phyloP scores from a whole-genome alignment of 2,113 vertebrate genomes.

The Colossoma macropomum region DNA sequence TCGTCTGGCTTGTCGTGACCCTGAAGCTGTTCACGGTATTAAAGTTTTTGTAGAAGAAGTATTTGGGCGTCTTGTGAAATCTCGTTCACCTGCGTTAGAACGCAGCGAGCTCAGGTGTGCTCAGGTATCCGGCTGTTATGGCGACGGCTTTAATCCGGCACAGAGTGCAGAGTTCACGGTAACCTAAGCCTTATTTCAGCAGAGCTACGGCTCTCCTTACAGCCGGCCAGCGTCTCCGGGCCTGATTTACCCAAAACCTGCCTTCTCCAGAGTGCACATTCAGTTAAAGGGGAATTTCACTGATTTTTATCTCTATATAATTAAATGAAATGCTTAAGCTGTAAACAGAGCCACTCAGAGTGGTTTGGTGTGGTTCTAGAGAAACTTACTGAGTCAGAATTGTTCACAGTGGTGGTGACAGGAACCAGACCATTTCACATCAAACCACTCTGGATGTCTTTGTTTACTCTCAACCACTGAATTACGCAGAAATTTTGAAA shows the following conservation, averaged over 20 bases:
- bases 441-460: no score
- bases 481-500: no score
- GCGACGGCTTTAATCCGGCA: constrained; percentile 71
- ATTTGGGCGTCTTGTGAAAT: not conserved
- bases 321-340: no score
- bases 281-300: no score
- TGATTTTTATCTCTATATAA: no score
- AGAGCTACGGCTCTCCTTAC: constrained; percentile 63
- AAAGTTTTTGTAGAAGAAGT: not conserved
- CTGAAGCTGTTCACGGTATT: not conserved
- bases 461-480: no score
- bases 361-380: no score
- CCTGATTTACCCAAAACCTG: not conserved
- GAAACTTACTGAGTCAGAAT: no score
- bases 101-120: constrained; percentile 46
- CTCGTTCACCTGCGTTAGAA: constrained; percentile 14
- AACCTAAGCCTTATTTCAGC: constrained; percentile 69
- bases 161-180: constrained; percentile 73
- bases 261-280: not conserved
- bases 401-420: no score
- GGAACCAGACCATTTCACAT: no score
- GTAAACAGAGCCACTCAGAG: no score
- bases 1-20: not conserved
- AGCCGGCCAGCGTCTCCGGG: not conserved
- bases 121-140: constrained; percentile 73